These are phyloP conservation scores for Drosophila punjabiensis DNA, from an alignment of 1,140 invertebrate species.

Conservation along the genomic window DNA sequence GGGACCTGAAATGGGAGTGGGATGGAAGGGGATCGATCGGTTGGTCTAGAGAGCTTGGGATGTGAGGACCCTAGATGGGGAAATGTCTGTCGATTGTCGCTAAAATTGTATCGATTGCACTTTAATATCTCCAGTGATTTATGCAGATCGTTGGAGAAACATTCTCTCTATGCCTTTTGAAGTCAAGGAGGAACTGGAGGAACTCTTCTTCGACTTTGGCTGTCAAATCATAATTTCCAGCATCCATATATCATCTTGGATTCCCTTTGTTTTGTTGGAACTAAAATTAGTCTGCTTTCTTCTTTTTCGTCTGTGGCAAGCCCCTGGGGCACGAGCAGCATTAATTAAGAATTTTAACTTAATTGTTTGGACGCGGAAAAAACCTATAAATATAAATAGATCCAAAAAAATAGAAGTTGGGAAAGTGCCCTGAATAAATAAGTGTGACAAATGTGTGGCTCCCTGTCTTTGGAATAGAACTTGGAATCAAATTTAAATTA, in stretches of 20 bases:
- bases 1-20: slow-evolving; percentile 16
- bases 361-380: slow-evolving; percentile 49
- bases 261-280: slow-evolving; percentile 6
- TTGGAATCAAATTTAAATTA: neutral
- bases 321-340: slow-evolving; percentile 40
- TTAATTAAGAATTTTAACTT: slow-evolving; percentile 60
- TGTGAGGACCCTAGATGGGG: slow-evolving; percentile 8
- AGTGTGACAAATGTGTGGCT: slow-evolving; percentile 20
- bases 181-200: slow-evolving; percentile 8
- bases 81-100: slow-evolving; percentile 28
- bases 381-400: neutral
- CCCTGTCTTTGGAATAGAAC: neutral
- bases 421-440: slow-evolving; percentile 10
- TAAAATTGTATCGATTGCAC: slow-evolving; percentile 69
- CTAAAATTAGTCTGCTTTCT: slow-evolving; percentile 58
- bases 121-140: slow-evolving; percentile 54
- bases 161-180: slow-evolving; percentile 1
- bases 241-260: slow-evolving; percentile 40
- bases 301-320: neutral
- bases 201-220: slow-evolving; percentile 6
- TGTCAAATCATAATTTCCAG: slow-evolving; percentile 42
- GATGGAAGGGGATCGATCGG: slow-evolving; percentile 3
- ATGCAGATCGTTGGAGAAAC: slow-evolving; percentile 23
- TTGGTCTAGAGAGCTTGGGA: slow-evolving; percentile 8
- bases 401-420: slow-evolving; percentile 7